These are phyloP conservation scores for Esperia sulphurella DNA, from an alignment of 2,888 invertebrate species.

Conservation along the genomic window DNA sequence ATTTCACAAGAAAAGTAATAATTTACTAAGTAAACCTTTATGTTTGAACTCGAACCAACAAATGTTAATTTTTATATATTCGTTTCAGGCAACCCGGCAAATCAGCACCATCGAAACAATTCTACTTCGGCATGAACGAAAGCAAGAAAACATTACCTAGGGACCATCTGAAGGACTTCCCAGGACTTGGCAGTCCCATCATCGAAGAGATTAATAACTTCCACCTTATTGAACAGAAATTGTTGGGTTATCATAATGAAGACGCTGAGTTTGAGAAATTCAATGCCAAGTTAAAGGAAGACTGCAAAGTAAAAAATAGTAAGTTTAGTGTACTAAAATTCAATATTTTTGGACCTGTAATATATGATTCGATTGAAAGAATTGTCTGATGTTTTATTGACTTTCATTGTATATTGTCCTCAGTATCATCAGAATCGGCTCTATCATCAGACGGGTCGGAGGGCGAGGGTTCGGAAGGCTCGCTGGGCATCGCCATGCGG, in stretches of 20 bases:
- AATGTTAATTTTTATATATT: not conserved
- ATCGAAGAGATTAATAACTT: slow-evolving; percentile 70
- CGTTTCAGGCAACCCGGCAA: slow-evolving; percentile 40
- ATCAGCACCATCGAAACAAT: slow-evolving; percentile 69
- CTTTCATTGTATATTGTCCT: not conserved
- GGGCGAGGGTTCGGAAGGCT: slow-evolving; percentile 65
- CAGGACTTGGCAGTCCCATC: slow-evolving; percentile 66
- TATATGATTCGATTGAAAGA: not conserved
- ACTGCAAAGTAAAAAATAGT: slow-evolving; percentile 60
- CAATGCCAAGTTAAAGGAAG: slow-evolving; percentile 57
- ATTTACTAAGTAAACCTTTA: not conserved
- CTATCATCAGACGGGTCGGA: slow-evolving; percentile 76
- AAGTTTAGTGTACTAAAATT: slow-evolving; percentile 21
- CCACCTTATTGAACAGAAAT: slow-evolving; percentile 65
- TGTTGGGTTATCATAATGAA: slow-evolving; percentile 63
- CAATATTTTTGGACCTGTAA: not conserved
- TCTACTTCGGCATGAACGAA: slow-evolving; percentile 90
- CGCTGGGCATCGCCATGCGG: slow-evolving; percentile 84
- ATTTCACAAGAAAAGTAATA: slow-evolving; percentile 49
- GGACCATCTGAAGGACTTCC: slow-evolving; percentile 65
- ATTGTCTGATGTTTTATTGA: not conserved
- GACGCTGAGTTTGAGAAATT: slow-evolving; percentile 66
- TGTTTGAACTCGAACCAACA: not conserved
- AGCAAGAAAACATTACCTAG: slow-evolving; percentile 50
- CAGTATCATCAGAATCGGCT: slow-evolving; percentile 79